Evolutionary conservation across 1,140 invertebrate species (phyloP).

Genomic region (Bombyx mandarina): DNA sequence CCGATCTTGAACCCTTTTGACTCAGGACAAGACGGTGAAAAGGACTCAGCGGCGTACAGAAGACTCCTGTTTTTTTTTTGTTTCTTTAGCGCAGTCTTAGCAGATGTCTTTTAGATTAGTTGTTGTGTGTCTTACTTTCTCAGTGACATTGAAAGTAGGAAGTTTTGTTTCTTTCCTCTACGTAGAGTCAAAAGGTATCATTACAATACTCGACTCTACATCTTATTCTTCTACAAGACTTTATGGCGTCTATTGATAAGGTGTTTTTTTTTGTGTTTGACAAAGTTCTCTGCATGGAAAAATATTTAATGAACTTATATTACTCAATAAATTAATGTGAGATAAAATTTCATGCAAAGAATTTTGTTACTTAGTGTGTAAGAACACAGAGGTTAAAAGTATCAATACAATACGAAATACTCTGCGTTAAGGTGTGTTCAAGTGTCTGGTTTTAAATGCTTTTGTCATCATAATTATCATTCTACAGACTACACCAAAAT

Average conservation of each 20-base stretch:
- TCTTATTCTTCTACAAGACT: slow-evolving; percentile 4
- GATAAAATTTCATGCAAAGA: slow-evolving; percentile 13
- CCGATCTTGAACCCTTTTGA: slow-evolving; percentile 59
- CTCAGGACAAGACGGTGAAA: slow-evolving; percentile 59
- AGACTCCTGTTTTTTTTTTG: slow-evolving; percentile 19
- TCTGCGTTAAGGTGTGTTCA: slow-evolving; percentile 30
- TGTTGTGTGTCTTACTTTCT: slow-evolving; percentile 22
- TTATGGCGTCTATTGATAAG: neutral
- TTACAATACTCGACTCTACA: slow-evolving; percentile 30
- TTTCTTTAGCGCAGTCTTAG: slow-evolving; percentile 9
- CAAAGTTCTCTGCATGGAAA: slow-evolving; percentile 2
- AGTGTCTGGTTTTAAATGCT: neutral
- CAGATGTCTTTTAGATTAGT: no score
- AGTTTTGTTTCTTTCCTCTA: slow-evolving; percentile 2
- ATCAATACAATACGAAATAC: slow-evolving; percentile 38
- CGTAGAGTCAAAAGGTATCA: slow-evolving; percentile 28
- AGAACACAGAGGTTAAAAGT: slow-evolving; percentile 32
- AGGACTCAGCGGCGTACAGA: slow-evolving; percentile 32
- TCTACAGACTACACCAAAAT: neutral
- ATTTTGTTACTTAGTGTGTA: slow-evolving; percentile 21
- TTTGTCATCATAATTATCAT: neutral
- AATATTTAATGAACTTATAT: neutral
- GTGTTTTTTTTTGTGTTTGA: neutral
- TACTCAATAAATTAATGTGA: neutral
- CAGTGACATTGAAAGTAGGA: slow-evolving; percentile 4